Conservation (phyloP, 2,797 vertebrate species). For the Masticophis lateralis region DNA sequence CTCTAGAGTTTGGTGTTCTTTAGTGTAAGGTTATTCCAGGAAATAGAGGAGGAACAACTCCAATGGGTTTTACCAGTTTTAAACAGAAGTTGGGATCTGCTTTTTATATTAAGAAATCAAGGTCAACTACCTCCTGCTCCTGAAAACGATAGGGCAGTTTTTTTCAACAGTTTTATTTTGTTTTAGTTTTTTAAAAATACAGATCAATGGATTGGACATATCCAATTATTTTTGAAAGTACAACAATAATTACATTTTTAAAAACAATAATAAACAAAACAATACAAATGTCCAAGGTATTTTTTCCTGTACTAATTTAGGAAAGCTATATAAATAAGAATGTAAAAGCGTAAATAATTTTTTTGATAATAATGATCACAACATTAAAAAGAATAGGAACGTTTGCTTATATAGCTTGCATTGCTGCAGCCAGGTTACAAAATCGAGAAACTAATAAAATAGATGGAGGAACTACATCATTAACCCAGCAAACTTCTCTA, state of each 20-base stretch:
- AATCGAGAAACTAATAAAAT: conserved; percentile 40
- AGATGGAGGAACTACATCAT: conserved; percentile 48
- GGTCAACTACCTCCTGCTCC: not conserved
- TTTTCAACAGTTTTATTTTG: not conserved
- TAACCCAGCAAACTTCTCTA: conserved; percentile 48
- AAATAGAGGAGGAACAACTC: not conserved
- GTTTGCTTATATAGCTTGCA: not conserved
- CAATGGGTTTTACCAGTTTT: not conserved
- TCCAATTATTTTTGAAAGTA: not conserved
- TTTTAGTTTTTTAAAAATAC: not conserved
- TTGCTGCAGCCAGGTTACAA: conserved; percentile 5
- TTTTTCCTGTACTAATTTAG: not conserved
- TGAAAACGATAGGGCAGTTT: not conserved
- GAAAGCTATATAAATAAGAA: not conserved
- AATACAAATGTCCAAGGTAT: not conserved
- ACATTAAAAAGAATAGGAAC: not conserved
- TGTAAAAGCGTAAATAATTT: not conserved
- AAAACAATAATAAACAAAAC: not conserved
- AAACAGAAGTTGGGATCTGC: not conserved
- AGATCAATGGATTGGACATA: not conserved
- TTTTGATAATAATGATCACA: not conserved
- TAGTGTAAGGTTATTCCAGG: not conserved
- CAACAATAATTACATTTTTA: not conserved
- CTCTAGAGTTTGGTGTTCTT: not conserved
- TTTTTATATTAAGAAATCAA: not conserved